Base-by-base conservation (phyloP, 2,888 invertebrate species). In the Ormyrus thymus region DNA sequence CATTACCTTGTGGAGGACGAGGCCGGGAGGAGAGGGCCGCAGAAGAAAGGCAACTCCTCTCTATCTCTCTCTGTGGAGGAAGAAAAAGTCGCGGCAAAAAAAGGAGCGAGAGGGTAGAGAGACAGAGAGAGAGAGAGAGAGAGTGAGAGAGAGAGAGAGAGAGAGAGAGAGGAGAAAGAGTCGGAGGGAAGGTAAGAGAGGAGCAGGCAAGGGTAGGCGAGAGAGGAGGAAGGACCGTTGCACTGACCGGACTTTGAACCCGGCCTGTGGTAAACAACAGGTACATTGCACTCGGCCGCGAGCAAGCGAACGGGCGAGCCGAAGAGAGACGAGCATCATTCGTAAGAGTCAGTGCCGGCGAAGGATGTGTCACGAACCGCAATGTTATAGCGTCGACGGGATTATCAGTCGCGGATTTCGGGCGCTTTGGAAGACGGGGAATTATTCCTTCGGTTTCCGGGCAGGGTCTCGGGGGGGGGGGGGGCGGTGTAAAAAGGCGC, bases 221-320 rank as follows among this genome's bases (percentile, higher is more conserved):
- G 74, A 53, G 73, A 45, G 53, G 71, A 61, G 71, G 48, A 73
- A 43, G 80, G 80, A 85, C 86, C 88, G 87, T 86, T 87, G 87
- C 85, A 86, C 86, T 88, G 87, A 87, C 87, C 89, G 89, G 89
- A 86, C 89, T 89, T 89, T 89, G 89, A 89, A 88, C 89, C 87
- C 87, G 83, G 83, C 85, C 79, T 84, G 86, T 87, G 86, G 89
- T 89, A 89, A 89, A 89, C 89, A 89, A 87, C 89, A 89, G 87
- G 89, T 89, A 88, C 89, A 84, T 87, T 88, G 88, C 88, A 88
- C 87, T 86, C 86, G 81, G 0, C 65, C 70, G 81, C 64, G 71
- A 83, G 29, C 29, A 29, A 29, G 29, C 29, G 3, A 29, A 29
- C 29, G 29, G 29, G 29, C 29, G 29, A 29, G 29, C 29, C 29